Conservation (phyloP, 2,797 vertebrate species). For the Scomberomorus guttatus region DNA sequence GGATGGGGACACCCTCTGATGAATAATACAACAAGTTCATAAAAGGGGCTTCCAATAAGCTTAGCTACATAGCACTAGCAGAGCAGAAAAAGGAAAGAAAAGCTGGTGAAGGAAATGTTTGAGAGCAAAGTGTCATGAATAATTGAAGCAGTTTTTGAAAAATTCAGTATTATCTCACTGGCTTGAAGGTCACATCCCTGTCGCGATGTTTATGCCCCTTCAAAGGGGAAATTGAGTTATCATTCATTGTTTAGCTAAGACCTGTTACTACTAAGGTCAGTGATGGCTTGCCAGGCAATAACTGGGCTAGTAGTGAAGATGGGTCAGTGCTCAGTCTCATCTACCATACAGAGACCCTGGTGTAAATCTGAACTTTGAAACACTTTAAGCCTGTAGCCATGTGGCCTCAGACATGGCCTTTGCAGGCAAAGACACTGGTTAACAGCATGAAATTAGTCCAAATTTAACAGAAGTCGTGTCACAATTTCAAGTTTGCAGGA, state of each 20-base stretch:
- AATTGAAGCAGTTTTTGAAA: slow-evolving; percentile 94
- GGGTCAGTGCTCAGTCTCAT: neutral
- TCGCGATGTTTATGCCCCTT: slow-evolving; percentile 84
- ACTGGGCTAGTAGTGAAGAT: neutral
- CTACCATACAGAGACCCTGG: neutral
- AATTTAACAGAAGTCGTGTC: neutral
- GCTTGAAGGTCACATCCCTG: slow-evolving; percentile 89
- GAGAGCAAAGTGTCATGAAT: slow-evolving; percentile 93
- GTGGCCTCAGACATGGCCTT: neutral
- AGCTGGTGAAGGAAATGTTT: slow-evolving; percentile 85
- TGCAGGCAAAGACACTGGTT: neutral
- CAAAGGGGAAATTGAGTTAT: slow-evolving; percentile 88
- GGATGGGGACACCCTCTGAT: slow-evolving; percentile 87
- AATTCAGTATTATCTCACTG: slow-evolving; percentile 91
- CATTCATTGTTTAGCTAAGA: slow-evolving; percentile 44
- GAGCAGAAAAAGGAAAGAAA: slow-evolving; percentile 24
- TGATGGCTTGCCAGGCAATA: slow-evolving; percentile 17
- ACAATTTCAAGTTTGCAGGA: neutral
- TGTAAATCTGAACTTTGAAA: slow-evolving; percentile 2
- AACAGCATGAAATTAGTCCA: neutral
- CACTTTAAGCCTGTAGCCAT: neutral
- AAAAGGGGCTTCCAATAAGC: slow-evolving; percentile 86
- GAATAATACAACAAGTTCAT: slow-evolving; percentile 94
- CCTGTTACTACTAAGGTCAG: slow-evolving; percentile 49
- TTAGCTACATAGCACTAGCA: slow-evolving; percentile 74